Conservation (phyloP, 1,140 invertebrate genomes). For the Coelopa frigida region DNA sequence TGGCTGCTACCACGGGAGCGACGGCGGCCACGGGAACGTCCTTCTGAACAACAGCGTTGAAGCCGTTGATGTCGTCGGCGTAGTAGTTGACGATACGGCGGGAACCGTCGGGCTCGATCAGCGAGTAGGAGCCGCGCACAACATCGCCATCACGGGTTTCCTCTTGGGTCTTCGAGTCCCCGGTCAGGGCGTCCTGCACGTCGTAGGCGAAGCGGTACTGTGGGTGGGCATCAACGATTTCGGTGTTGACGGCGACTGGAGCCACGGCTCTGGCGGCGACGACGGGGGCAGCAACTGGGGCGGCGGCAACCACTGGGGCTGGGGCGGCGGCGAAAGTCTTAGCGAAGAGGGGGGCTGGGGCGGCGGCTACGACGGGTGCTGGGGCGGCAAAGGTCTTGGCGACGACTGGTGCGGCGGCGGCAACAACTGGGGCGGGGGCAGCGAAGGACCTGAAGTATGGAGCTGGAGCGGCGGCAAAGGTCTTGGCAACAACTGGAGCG, state of each 20-base stretch:
- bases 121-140: slow-evolving; percentile 52
- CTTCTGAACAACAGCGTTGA: slow-evolving; percentile 54
- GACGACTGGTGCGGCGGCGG: slow-evolving; percentile 14
- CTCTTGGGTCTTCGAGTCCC: slow-evolving; percentile 52
- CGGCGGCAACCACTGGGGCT: slow-evolving; percentile 15
- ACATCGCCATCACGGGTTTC: slow-evolving; percentile 52
- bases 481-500: slow-evolving; percentile 14
- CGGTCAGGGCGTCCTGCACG: slow-evolving; percentile 50
- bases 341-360: slow-evolving; percentile 17
- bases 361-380: slow-evolving; percentile 17
- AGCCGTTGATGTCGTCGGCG: slow-evolving; percentile 50
- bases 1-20: slow-evolving; percentile 25
- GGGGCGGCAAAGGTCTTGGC: slow-evolving; percentile 26
- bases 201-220: slow-evolving; percentile 52
- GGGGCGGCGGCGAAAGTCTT: slow-evolving; percentile 31
- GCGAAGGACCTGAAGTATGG: slow-evolving; percentile 14
- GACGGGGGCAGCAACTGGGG: slow-evolving; percentile 17
- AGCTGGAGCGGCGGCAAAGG: slow-evolving; percentile 16
- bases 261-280: slow-evolving; percentile 16
- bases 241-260: slow-evolving; percentile 26
- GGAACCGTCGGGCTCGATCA: slow-evolving; percentile 52
- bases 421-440: slow-evolving; percentile 20
- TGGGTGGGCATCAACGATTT: slow-evolving; percentile 48
- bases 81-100: slow-evolving; percentile 51
- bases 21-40: slow-evolving; percentile 45